Percentiles rank a stretch among this genome's conserved stretches.
phyloP scores from a whole-genome alignment of 1,140 invertebrate species.

The Pinna nobilis region DNA sequence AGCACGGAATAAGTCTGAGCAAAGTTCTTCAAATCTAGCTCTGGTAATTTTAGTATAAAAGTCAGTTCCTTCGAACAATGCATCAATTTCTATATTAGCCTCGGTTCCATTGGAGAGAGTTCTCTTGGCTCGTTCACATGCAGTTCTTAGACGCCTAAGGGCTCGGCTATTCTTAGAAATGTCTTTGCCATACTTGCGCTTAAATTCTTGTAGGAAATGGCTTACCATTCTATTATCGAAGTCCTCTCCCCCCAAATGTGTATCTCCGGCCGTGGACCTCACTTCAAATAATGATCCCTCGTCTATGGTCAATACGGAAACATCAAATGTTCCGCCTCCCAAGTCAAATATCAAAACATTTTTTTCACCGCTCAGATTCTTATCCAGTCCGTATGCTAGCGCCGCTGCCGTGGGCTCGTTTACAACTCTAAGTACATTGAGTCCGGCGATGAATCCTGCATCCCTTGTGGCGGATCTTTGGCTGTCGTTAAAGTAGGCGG shows the following conservation, averaged over 20 bases:
- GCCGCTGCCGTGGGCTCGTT: constrained; percentile 77
- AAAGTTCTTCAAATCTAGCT: constrained; percentile 83
- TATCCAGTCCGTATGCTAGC: constrained; percentile 76
- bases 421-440: constrained; percentile 77
- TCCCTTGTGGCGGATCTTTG: constrained; percentile 75
- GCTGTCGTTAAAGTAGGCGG: constrained; percentile 74
- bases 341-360: constrained; percentile 59
- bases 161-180: constrained; percentile 92
- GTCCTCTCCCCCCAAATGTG: constrained; percentile 82
- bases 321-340: constrained; percentile 64
- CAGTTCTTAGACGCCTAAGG: constrained; percentile 90
- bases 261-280: constrained; percentile 81
- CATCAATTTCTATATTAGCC: constrained; percentile 86
- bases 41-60: constrained; percentile 96
- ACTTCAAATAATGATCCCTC: constrained; percentile 83
- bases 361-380: constrained; percentile 75
- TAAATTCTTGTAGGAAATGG: constrained; percentile 97
- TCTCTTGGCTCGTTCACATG: constrained; percentile 96
- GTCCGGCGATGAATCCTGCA: constrained; percentile 74
- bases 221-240: constrained; percentile 81
- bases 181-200: constrained; percentile 97
- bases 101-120: constrained; percentile 95
- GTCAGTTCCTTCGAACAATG: constrained; percentile 95
- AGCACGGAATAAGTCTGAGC: constrained; percentile 88
- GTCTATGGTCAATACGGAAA: constrained; percentile 71